phyloP scores from a whole-genome alignment of 2,888 invertebrate species.

The Ptychoptera contaminata region DNA sequence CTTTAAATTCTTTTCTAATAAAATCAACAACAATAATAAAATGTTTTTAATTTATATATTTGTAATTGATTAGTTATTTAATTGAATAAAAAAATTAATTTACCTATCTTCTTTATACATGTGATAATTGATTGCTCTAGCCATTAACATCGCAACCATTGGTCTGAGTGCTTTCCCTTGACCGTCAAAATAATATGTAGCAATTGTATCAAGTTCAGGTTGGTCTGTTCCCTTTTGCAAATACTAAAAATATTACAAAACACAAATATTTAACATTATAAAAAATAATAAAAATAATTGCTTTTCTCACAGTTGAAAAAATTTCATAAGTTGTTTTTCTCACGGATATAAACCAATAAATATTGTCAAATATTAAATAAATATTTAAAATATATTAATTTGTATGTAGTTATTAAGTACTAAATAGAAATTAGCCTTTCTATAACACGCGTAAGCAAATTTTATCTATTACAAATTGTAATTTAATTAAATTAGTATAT shows the following conservation, averaged over 20 bases:
- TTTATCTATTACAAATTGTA: too few species aligned
- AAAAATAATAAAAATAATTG: neutral
- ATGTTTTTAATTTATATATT: too few species aligned
- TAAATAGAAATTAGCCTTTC: too few species aligned
- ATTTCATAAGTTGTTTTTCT: neutral
- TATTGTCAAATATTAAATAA: too few species aligned
- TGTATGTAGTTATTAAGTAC: too few species aligned
- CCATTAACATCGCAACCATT: slow-evolving; percentile 87
- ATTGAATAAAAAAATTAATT: slow-evolving; percentile 17
- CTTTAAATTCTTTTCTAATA: too few species aligned
- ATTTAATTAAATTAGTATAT: too few species aligned
- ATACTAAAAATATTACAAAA: slow-evolving; percentile 17
- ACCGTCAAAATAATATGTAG: slow-evolving; percentile 96
- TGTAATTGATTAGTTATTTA: too few species aligned
- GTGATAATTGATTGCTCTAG: slow-evolving; percentile 83
- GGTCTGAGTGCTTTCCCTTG: slow-evolving; percentile 95
- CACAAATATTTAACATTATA: neutral
- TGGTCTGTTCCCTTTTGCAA: slow-evolving; percentile 64
- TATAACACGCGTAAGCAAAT: too few species aligned
- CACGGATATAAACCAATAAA: neutral
- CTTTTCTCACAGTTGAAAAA: neutral
- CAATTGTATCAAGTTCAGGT: slow-evolving; percentile 75
- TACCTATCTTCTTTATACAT: slow-evolving; percentile 72
- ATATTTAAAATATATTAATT: too few species aligned
- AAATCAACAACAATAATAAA: too few species aligned